Conservation (phyloP, 2,797 vertebrate genomes). For the Pangasius djambal region DNA sequence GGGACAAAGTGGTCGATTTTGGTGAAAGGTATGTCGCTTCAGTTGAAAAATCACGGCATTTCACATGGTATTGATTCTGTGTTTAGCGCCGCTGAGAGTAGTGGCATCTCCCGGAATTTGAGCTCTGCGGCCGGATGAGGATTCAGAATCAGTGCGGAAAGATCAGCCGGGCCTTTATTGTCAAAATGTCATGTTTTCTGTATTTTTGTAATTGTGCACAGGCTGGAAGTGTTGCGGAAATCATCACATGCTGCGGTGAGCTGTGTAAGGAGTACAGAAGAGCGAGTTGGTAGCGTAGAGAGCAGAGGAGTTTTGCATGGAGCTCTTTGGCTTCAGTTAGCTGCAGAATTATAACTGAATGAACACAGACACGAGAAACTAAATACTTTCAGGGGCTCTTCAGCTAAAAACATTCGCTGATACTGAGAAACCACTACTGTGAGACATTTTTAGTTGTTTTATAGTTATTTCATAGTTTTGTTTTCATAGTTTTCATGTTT, state of each 20-base stretch:
- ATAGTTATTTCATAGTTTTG: neutral
- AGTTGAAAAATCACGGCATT: neutral
- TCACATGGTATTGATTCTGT: neutral
- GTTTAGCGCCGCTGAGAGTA: neutral
- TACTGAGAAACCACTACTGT: neutral
- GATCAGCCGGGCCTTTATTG: neutral
- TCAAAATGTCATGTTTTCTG: neutral
- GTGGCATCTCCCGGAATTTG: neutral
- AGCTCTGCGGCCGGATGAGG: neutral
- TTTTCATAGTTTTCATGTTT: no score
- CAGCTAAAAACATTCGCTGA: neutral
- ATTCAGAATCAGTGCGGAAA: neutral
- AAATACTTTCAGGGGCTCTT: neutral
- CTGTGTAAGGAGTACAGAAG: neutral
- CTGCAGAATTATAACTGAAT: neutral
- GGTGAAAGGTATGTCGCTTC: constrained; percentile 58
- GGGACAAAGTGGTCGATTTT: constrained; percentile 15
- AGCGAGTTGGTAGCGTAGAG: no score
- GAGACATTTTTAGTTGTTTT: neutral
- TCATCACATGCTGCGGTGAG: neutral
- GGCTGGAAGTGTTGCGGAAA: neutral
- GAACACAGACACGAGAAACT: neutral
- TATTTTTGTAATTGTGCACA: neutral
- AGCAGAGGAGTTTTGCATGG: neutral
- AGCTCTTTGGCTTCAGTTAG: neutral